Evolutionary conservation across 92 coral and sea anemone species (phyloP).

Genomic region (Siderastrea radians): DNA sequence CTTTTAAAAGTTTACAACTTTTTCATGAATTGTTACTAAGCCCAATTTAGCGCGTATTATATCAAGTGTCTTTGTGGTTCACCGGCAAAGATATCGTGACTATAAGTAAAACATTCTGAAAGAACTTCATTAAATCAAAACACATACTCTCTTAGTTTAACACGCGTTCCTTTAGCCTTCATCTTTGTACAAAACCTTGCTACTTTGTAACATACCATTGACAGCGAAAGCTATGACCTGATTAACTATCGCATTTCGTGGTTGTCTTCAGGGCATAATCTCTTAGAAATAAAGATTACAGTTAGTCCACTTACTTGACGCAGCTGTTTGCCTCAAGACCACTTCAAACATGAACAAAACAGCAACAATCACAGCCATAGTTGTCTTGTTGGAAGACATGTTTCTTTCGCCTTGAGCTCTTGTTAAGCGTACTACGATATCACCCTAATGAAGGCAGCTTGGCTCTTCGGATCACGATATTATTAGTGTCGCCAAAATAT

Average conservation of each 20-base stretch:
- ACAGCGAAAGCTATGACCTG: not conserved
- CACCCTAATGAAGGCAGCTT: not conserved
- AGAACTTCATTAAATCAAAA: not conserved
- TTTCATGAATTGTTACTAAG: not conserved
- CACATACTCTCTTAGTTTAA: too few species aligned
- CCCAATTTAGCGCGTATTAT: not conserved
- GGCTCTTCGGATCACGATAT: not conserved
- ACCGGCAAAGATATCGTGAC: not conserved
- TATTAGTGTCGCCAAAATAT: not conserved
- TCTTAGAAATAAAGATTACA: too few species aligned
- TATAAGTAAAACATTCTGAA: not conserved
- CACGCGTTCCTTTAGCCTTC: not conserved
- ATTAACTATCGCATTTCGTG: too few species aligned
- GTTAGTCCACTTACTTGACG: not conserved
- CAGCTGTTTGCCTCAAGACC: not conserved
- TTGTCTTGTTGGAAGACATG: not conserved
- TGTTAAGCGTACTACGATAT: not conserved
- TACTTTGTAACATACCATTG: not conserved
- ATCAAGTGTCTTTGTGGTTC: not conserved
- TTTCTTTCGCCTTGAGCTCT: not conserved
- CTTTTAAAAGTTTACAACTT: not conserved
- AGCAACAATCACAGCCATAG: not conserved
- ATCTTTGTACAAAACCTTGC: not conserved
- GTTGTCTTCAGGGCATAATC: not conserved
- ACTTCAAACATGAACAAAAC: conserved; percentile 12